Conservation (phyloP, 2,113 vertebrate genomes). For the Psilopsiagon aymara region DNA sequence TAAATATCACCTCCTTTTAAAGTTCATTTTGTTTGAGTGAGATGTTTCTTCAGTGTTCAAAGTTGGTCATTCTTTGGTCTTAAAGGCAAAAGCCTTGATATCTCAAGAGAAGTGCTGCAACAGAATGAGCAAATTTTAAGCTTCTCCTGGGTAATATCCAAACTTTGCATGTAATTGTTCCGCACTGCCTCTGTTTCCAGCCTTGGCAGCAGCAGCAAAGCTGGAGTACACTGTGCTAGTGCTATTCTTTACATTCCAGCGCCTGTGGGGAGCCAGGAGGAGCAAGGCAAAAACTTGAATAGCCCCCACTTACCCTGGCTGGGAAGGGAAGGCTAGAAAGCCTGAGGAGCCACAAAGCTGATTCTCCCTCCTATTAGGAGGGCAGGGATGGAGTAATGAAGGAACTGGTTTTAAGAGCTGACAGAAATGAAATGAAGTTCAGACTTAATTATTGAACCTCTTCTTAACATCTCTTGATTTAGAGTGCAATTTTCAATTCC, state of each 20-base stretch:
- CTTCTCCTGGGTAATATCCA: rapidly evolving
- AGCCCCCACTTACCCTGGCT: not conserved
- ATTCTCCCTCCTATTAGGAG: not conserved
- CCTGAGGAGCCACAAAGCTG: not conserved
- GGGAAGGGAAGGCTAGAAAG: not conserved
- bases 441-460: not conserved
- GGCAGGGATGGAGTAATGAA: not conserved
- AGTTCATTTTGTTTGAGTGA: not conserved
- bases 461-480: not conserved
- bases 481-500: not conserved
- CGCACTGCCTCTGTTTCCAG: not conserved
- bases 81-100: not conserved
- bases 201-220: not conserved
- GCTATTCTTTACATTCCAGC: not conserved
- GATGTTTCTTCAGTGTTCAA: not conserved
- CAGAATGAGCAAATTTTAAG: not conserved
- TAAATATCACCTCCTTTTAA: not conserved
- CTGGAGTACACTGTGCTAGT: not conserved
- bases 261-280: not conserved
- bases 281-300: not conserved
- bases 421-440: not conserved
- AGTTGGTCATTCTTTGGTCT: not conserved
- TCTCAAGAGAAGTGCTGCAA: not conserved
- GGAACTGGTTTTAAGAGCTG: not conserved
- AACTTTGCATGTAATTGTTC: not conserved